Evolutionary conservation across 2,888 invertebrate genomes (phyloP).

Genomic region (Scaptomyza tumidula): DNA sequence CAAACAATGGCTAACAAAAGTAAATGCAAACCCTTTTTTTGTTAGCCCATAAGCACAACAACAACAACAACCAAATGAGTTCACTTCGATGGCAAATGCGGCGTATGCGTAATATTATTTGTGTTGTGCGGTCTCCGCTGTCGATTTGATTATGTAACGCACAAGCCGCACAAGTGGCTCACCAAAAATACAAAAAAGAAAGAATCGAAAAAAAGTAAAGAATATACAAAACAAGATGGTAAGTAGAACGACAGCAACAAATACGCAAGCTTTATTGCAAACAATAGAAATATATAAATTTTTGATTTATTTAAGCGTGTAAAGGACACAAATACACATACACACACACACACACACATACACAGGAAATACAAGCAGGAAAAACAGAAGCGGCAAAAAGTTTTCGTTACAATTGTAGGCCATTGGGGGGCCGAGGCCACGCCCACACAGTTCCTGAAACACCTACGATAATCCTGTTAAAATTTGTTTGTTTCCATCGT

Average conservation of each 20-base stretch:
- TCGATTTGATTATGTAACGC: slow-evolving; percentile 77
- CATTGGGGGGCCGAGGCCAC: slow-evolving; percentile 17
- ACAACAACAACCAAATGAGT: slow-evolving; percentile 62
- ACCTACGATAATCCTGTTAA: slow-evolving; percentile 76
- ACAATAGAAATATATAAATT: slow-evolving; percentile 61
- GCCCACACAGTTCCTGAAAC: slow-evolving; percentile 31
- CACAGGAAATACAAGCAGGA: slow-evolving; percentile 45
- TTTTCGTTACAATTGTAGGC: slow-evolving; percentile 56
- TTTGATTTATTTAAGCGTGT: slow-evolving; percentile 77
- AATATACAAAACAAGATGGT: slow-evolving; percentile 4
- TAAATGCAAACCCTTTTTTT: slow-evolving; percentile 43
- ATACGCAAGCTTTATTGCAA: slow-evolving; percentile 29
- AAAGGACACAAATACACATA: slow-evolving; percentile 53
- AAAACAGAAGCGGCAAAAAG: slow-evolving; percentile 76
- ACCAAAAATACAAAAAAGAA: slow-evolving; percentile 34
- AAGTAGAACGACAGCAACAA: slow-evolving; percentile 28
- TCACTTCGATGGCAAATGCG: slow-evolving; percentile 50
- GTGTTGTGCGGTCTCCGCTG: slow-evolving; percentile 46
- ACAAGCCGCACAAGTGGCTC: slow-evolving; percentile 72
- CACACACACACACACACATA: slow-evolving; percentile 32
- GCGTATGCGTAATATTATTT: slow-evolving; percentile 78
- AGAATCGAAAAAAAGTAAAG: not conserved
- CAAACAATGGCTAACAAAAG: slow-evolving; percentile 48
- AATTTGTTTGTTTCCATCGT: slow-evolving; percentile 73
- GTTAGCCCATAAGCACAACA: slow-evolving; percentile 29